These are phyloP conservation scores for Rhinoraja longicauda DNA, from an alignment of 2,797 vertebrate genomes.

Conservation along the genomic window DNA sequence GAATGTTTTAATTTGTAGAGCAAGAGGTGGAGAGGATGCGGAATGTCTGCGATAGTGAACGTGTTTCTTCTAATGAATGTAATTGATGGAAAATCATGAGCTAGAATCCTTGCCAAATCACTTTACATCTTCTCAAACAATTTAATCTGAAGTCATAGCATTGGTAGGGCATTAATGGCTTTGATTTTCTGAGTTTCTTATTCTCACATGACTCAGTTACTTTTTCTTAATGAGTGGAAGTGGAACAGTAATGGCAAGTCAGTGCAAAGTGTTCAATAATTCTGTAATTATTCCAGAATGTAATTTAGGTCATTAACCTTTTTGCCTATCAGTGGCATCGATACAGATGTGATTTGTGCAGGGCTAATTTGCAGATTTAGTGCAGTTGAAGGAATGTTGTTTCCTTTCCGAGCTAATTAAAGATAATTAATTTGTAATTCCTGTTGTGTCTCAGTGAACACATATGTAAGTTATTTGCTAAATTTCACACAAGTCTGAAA, in stretches of 20 bases:
- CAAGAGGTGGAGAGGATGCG: too few species aligned
- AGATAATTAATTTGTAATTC: constrained; percentile 33
- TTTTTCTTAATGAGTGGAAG: background rate
- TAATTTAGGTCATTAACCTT: constrained; percentile 26
- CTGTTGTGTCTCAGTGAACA: background rate
- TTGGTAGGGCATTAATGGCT: background rate
- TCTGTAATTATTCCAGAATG: constrained; percentile 13
- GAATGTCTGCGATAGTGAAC: background rate
- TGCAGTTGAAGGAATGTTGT: constrained; percentile 28
- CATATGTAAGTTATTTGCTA: background rate
- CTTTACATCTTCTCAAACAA: background rate
- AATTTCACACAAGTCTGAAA: constrained; percentile 1
- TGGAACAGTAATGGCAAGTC: background rate
- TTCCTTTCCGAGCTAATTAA: constrained; percentile 15
- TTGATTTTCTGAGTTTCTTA: background rate
- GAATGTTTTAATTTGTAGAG: too few species aligned
- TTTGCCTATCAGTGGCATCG: constrained; percentile 1
- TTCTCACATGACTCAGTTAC: background rate
- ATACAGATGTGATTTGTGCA: constrained; percentile 4
- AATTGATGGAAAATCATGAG: background rate
- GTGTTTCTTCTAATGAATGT: background rate
- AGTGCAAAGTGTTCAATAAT: background rate
- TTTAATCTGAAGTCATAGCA: background rate
- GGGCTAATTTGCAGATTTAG: constrained; percentile 13
- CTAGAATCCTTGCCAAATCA: background rate